Evolutionary conservation across 92 coral and sea anemone species (phyloP), one percentile per base, ranked within the genome.

Genomic region (Desmophyllum pertusum): DNA sequence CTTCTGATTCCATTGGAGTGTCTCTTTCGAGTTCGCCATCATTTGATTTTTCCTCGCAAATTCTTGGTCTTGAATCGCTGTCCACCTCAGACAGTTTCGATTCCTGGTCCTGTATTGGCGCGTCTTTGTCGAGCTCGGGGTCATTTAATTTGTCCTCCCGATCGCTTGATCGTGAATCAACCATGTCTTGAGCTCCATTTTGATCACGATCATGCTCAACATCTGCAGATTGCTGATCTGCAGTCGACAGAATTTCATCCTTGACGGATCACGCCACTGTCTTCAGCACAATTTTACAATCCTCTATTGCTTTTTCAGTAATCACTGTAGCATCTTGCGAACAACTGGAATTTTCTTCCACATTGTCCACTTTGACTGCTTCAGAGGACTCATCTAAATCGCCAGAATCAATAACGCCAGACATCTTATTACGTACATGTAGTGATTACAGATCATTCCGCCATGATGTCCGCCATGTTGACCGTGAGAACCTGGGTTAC

Each of bases 401-500:
- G 51, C n/a, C 15, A 2, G 37, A 15, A 50, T 48, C 51, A 17
- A 8, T 29, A n/a, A 23, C 21, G 33, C 29, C 15, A 27, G 83
- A 79, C 83, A 79, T 79, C 10, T 13, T 51, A 31, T 36, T 21
- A 10, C 4, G n/a, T 8, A 31, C 18, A 15, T 23, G 10, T 23
- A 55, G 61, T 53, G 18, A 6, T 55, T 55, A 1, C 14, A 9
- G 42, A 36, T 37, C 29, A 19, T 38, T 21, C 10, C 23, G 11
- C 17, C 59, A 69, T 78, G 79, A 51, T 70, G 69, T 66, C 90
- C 90, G 85, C 93, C 93, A 85, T 89, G 25, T 81, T 89, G 77
- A 45, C 86, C 89, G 89, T 70, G 89, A 40, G 68, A 81, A 59
- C 59, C 79, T 82, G 78, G 61, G 75, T 17, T 2, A 31, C 29